Evolutionary conservation across 2,113 vertebrate species (phyloP).

Genomic region (Pelmatolapia mariae): DNA sequence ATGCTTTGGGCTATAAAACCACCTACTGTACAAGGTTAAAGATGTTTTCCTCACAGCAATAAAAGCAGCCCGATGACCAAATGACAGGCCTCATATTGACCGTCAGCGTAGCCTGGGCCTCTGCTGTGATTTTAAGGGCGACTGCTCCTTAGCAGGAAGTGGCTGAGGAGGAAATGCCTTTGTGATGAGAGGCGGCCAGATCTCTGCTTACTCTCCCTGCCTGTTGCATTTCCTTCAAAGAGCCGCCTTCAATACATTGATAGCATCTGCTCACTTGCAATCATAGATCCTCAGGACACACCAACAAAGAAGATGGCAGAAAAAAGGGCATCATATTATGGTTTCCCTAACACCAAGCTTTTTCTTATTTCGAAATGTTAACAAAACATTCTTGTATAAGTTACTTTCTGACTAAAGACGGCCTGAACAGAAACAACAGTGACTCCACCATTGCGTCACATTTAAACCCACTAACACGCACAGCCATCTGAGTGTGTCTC

Average conservation of each 20-base stretch:
- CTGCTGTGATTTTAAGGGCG: conserved; percentile 19
- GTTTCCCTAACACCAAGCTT: neutral
- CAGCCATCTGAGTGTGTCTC: neutral
- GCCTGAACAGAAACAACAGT: neutral
- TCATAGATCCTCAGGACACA: neutral
- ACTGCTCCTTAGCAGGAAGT: conserved; percentile 49
- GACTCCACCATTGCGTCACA: neutral
- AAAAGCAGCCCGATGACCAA: neutral
- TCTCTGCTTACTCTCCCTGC: conserved; percentile 7
- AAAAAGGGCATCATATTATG: neutral
- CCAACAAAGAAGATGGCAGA: neutral
- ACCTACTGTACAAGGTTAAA: neutral
- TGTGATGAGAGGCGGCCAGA: conserved; percentile 54
- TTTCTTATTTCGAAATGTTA: neutral
- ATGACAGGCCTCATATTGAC: neutral
- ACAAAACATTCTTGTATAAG: neutral
- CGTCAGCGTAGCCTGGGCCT: neutral
- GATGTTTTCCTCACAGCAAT: neutral
- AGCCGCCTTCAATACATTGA: conserved; percentile 7
- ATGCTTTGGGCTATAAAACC: neutral
- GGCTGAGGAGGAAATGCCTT: conserved; percentile 72
- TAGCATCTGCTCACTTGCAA: neutral
- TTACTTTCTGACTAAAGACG: neutral
- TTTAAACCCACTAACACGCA: neutral
- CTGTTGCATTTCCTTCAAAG: conserved; percentile 5